These are phyloP conservation scores for Nematolebias whitei DNA, from an alignment of 2,113 vertebrate species.

Conservation along the genomic window DNA sequence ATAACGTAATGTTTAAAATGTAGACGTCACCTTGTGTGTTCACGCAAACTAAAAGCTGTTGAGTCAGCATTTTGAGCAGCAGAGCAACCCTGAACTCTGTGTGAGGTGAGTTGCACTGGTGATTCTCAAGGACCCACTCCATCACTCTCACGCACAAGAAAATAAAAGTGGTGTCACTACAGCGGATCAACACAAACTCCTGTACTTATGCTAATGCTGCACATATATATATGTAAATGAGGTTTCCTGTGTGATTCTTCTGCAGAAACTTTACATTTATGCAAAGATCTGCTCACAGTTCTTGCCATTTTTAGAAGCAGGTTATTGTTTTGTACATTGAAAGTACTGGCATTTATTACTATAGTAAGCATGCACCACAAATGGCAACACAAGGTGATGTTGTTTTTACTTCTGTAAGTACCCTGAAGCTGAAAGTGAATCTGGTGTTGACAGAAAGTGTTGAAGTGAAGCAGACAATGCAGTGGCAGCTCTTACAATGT, in stretches of 20 bases:
- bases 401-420: slow-evolving; percentile 29
- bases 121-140: slow-evolving; percentile 74
- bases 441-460: slow-evolving; percentile 56
- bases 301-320: not conserved
- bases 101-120: slow-evolving; percentile 49
- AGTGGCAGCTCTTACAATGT: slow-evolving; percentile 59
- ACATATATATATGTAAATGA: no score
- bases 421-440: slow-evolving; percentile 58
- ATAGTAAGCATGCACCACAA: slow-evolving; percentile 12
- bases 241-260: not conserved
- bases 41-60: slow-evolving; percentile 14
- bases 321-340: not conserved
- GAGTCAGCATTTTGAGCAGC: slow-evolving; percentile 36
- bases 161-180: slow-evolving; percentile 20
- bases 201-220: not conserved
- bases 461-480: slow-evolving; percentile 65
- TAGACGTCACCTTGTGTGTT: no score
- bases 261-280: not conserved
- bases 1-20: not conserved
- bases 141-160: slow-evolving; percentile 38
- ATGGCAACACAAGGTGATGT: slow-evolving; percentile 39
- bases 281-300: not conserved
- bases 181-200: slow-evolving; percentile 10
- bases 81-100: slow-evolving; percentile 43
- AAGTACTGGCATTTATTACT: slow-evolving; percentile 18